Base-by-base conservation (phyloP, 1,140 invertebrate genomes). In the Augochlora pura region DNA sequence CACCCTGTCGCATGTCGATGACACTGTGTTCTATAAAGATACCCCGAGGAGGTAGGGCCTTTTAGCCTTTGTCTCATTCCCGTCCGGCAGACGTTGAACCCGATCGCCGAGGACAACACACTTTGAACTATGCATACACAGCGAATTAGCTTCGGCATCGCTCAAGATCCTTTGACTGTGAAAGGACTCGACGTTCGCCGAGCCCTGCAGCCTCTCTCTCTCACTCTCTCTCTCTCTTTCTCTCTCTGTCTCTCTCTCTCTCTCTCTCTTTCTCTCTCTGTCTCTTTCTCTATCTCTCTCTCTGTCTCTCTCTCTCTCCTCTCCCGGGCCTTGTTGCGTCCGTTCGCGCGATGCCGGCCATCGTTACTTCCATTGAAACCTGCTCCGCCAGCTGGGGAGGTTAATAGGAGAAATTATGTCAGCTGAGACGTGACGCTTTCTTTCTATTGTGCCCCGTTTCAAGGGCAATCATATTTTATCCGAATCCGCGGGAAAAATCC, bases 1-100 rank as follows among this genome's bases (percentile, higher is more conserved):
- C 82, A 87, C 80, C 81, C 82, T 75, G 75, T 70, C 64, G 80
- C 78, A 83, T 88, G 89, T 88, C 88, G 84, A 88, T 88, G 88
- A 90, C 88, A 88, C 84, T 78, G 78, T 84, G 87, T 84, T 89
- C 88, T 87, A 89, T 88, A 87, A 90, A 91, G 89, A 87, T 90
- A 89, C 84, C 52, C 63, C 62, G 67, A 81, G 68, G 81, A 85
- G 84, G 77, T 83, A 80, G 80, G 80, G 70, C 74, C 80, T 83
- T 73, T 86, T 78, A 68, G 72, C 75, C 84, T 84, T 86, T 85
- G 86, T 86, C 84, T 89, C 77, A 65, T 70, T 83, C 76, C 63
- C 81, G 70, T 88, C 81, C 79, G 77, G 78, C 73, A 89, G 88
- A 75, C 88, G 84, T 90, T 90, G 89, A 91, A 91, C 90, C 72